Evolutionary conservation across 2,888 invertebrate species (phyloP).

Genomic region (Dryobota labecula): DNA sequence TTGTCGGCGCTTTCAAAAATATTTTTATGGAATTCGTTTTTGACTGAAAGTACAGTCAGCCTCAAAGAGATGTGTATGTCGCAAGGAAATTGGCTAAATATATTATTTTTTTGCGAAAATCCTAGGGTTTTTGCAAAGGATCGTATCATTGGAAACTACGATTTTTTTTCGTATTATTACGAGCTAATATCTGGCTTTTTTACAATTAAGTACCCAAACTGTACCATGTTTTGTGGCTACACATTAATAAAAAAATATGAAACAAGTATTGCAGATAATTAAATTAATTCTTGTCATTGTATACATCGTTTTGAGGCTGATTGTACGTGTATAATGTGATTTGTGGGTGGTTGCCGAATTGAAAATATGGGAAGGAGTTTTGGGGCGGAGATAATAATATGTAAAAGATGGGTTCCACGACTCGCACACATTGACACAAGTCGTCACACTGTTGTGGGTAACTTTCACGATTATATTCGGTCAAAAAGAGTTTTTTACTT

Average conservation of each 20-base stretch:
- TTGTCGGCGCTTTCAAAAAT: constrained; percentile 53
- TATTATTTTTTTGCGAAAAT: neutral
- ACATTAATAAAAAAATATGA: neutral
- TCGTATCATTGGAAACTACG: too few relatives aligned
- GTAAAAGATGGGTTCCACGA: constrained; percentile 38
- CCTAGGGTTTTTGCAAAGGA: neutral
- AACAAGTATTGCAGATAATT: neutral
- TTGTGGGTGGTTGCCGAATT: constrained; percentile 37
- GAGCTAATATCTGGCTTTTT: neutral
- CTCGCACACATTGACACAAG: constrained; percentile 27
- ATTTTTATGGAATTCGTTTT: constrained; percentile 52
- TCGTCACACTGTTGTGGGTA: constrained; percentile 28
- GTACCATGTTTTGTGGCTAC: neutral
- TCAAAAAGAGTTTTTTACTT: constrained; percentile 15
- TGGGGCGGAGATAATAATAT: constrained; percentile 32
- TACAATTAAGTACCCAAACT: neutral
- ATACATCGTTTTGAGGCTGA: neutral
- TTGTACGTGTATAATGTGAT: constrained; percentile 42
- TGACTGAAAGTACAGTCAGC: constrained; percentile 28
- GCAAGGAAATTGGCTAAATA: neutral
- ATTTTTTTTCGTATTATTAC: neutral
- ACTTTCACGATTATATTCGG: constrained; percentile 38
- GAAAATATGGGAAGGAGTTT: constrained; percentile 37
- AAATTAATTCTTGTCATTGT: neutral
- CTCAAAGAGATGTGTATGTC: neutral